Percentiles rank a stretch among this genome's conserved stretches.
These are phyloP conservation scores for Paelopatides confundens DNA, from an alignment of 53 echinoderm and acorn worm genomes.

Conservation along the genomic window DNA sequence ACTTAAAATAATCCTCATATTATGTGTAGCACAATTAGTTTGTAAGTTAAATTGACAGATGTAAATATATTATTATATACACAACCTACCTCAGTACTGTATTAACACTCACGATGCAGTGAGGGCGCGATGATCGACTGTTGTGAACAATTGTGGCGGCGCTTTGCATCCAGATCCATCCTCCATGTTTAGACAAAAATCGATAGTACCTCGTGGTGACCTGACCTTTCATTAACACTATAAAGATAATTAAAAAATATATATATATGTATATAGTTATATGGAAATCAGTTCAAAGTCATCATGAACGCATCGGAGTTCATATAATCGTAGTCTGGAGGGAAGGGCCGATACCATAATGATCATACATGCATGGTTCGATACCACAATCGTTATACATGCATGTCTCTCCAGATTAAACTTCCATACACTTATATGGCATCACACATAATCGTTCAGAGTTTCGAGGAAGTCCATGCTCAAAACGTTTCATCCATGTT, in stretches of 20 bases:
- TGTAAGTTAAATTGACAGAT: neutral
- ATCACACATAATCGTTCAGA: no score
- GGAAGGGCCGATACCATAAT: no score
- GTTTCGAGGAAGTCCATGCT: no score
- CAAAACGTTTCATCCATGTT: no score
- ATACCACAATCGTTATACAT: no score
- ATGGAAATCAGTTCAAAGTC: neutral
- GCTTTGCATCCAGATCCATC: slow-evolving; percentile 99
- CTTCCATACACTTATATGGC: no score
- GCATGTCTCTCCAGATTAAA: no score
- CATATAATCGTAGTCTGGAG: no score
- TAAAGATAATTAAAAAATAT: neutral
- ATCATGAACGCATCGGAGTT: neutral
- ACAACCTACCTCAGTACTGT: slow-evolving; percentile 92
- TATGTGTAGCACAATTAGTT: no score
- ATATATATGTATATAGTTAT: neutral
- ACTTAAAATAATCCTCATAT: no score
- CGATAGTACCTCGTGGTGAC: slow-evolving; percentile 97
- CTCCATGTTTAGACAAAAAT: slow-evolving; percentile 94
- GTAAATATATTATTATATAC: neutral
- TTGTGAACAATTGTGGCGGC: slow-evolving; percentile 99
- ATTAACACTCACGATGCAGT: slow-evolving; percentile 99
- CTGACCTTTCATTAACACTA: slow-evolving; percentile 96
- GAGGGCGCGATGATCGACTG: slow-evolving; percentile 97
- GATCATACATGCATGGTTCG: no score